A percentile compares a stretch with the other conserved stretches of the same genome.
phyloP scores from a whole-genome alignment of 1,140 invertebrate genomes.

The Drosophila bocqueti region DNA sequence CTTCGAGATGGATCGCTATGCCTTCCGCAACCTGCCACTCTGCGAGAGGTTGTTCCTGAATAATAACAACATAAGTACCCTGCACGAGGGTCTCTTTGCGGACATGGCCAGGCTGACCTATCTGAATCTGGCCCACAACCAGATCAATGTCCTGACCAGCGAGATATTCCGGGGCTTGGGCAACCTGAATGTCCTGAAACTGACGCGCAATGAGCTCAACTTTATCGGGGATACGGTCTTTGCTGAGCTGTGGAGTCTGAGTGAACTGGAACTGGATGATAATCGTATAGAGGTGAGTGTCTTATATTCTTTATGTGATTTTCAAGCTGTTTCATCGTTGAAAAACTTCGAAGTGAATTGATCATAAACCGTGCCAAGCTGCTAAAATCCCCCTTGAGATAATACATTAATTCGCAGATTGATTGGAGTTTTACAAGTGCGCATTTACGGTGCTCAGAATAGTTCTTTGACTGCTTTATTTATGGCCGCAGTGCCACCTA shows the following conservation, averaged over 20 bases:
- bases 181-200: slow-evolving; percentile 88
- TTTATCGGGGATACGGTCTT: slow-evolving; percentile 91
- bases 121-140: slow-evolving; percentile 90
- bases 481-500: slow-evolving; percentile 22
- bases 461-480: slow-evolving; percentile 39
- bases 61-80: slow-evolving; percentile 90
- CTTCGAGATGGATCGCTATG: slow-evolving; percentile 89
- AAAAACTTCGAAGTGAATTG: not conserved
- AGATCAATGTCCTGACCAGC: slow-evolving; percentile 88
- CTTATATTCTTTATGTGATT: not conserved
- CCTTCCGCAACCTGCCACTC: slow-evolving; percentile 89
- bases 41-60: slow-evolving; percentile 89
- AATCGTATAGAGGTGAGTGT: slow-evolving; percentile 88
- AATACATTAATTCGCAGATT: slow-evolving; percentile 32
- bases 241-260: slow-evolving; percentile 89
- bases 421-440: slow-evolving; percentile 34
- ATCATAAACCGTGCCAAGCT: not conserved
- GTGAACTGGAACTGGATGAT: slow-evolving; percentile 90
- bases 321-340: not conserved
- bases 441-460: slow-evolving; percentile 17
- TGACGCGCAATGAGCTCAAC: slow-evolving; percentile 89
- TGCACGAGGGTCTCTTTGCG: slow-evolving; percentile 90
- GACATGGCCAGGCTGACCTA: slow-evolving; percentile 88
- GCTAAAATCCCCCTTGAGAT: slow-evolving; percentile 1
- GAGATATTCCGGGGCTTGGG: slow-evolving; percentile 90